Evolutionary conservation across 2,113 vertebrate species (phyloP).

Genomic region (Verasper variegatus): DNA sequence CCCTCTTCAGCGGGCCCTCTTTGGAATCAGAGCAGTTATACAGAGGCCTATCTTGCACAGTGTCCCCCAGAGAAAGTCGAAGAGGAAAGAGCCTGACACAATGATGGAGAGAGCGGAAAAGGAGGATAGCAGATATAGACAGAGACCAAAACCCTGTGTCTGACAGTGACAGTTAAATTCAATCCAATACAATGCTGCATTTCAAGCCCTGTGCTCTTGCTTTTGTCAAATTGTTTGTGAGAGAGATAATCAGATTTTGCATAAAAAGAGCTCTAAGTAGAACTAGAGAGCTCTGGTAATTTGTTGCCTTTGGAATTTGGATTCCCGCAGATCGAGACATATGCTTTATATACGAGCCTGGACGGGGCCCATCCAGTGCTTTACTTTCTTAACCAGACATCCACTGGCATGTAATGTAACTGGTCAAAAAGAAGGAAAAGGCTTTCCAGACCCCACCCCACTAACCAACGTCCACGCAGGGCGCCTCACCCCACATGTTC

Average conservation of each 20-base stretch:
- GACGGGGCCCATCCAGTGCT: slow-evolving; percentile 47
- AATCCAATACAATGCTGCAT: slow-evolving; percentile 32
- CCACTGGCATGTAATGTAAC: slow-evolving; percentile 57
- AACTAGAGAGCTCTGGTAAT: slow-evolving; percentile 22
- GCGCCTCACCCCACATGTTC: slow-evolving; percentile 33
- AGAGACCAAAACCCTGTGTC: background rate
- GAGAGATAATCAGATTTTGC: too few species aligned
- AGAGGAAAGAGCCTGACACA: slow-evolving; percentile 38
- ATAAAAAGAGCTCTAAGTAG: background rate
- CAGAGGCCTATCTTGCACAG: slow-evolving; percentile 13
- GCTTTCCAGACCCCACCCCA: slow-evolving; percentile 45
- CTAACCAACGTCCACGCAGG: background rate
- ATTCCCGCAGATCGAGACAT: slow-evolving; percentile 23
- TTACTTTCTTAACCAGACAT: slow-evolving; percentile 69
- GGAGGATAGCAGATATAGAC: background rate
- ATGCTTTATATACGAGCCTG: slow-evolving; percentile 50
- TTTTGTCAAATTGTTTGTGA: background rate
- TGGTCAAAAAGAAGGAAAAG: slow-evolving; percentile 56
- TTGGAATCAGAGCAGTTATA: slow-evolving; percentile 34
- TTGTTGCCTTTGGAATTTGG: slow-evolving; percentile 54
- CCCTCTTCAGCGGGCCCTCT: slow-evolving; percentile 36
- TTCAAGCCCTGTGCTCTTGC: background rate
- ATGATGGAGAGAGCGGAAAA: slow-evolving; percentile 18
- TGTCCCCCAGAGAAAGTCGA: slow-evolving; percentile 36
- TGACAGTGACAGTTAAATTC: background rate